phyloP scores from a whole-genome alignment of 2,113 vertebrate genomes.

The Antennarius striatus region DNA sequence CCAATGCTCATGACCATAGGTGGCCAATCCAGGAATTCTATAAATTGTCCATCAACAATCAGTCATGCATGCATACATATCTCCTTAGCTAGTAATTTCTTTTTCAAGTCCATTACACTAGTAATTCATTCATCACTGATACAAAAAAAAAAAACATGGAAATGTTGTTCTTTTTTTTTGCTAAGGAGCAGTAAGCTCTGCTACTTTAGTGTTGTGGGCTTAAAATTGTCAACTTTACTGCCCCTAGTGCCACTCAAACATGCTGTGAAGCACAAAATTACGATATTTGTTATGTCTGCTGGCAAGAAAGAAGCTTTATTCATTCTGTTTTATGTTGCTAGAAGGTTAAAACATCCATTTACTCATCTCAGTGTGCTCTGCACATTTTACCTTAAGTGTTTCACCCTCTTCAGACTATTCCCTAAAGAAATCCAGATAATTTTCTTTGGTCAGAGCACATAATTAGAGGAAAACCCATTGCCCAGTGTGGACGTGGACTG shows the following conservation, averaged over 20 bases:
- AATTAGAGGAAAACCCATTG: conserved; percentile 28
- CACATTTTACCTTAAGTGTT: conserved; percentile 52
- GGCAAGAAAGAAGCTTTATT: conserved; percentile 26
- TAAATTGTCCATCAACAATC: neutral
- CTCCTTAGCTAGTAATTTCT: conserved; percentile 1
- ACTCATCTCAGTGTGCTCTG: conserved; percentile 26
- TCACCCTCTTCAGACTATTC: conserved; percentile 3
- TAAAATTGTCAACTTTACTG: conserved; percentile 5
- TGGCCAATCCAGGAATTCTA: neutral
- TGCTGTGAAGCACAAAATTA: conserved; percentile 14
- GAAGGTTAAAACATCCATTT: conserved; percentile 53
- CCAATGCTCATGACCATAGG: no score
- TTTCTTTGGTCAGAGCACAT: conserved; percentile 12
- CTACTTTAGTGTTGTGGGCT: conserved; percentile 17
- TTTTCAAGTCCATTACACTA: conserved; percentile 12
- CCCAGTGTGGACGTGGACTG: conserved; percentile 4
- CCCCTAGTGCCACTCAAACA: conserved; percentile 8
- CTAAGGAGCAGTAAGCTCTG: conserved; percentile 33
- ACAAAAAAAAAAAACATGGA: conserved; percentile 5
- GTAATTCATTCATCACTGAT: conserved; percentile 33
- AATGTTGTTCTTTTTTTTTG: conserved; percentile 3
- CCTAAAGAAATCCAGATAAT: conserved; percentile 1
- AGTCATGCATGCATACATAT: neutral
- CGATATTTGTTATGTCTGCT: conserved; percentile 42
- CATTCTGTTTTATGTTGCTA: conserved; percentile 46